Evolutionary conservation across 2,888 invertebrate genomes (phyloP), one percentile per base, ranked within the genome.

Genomic region (Phengaris arion): DNA sequence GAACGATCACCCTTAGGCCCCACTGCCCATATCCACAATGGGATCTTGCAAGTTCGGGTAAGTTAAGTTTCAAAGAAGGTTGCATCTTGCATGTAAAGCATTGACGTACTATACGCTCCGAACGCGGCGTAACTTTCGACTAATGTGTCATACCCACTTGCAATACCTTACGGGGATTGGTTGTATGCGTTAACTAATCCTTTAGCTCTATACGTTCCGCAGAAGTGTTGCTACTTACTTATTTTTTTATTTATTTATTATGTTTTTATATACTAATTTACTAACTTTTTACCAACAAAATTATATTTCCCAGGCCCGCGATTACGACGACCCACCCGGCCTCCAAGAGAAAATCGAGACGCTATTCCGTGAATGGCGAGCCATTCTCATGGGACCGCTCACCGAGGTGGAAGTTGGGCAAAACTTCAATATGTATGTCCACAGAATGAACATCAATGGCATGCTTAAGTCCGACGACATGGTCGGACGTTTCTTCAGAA

Each of bases 381-480:
- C 95, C 78, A 96, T 99, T 84, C 98, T 98, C 82, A 96, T 98
- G 84, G 96, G 96, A 22, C 96, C 97, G 6, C 94, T 96, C 15
- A 95, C 96, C 3, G 96, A 97, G 74, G 96, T 97, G 68, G 98
- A 98, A 85, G 95, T 97, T 0, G 96, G 96, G 0, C 98, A 98
- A 89, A 98, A 98, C 64, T 99, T 99, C 89, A 96, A 97, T 79
- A 93, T 97, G 80, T 99, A 99, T 89, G 98, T 99, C 5, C 98
- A 98, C 84, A 97, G 98, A 89, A 98, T 99, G 98, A 99, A 99
- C 87, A 95, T 97, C 88, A 83, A 90, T 69, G 92, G 99, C 6
- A 98, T 99, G 77, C 79, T 94, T 99, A 99, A 99, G 89, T 98
- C 99, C 0, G 99, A 99, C 86, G 99, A 99, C 85, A 94, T 99